phyloP scores from a whole-genome alignment of 2,797 vertebrate species.

The Sternarchorhynchus goeldii region DNA sequence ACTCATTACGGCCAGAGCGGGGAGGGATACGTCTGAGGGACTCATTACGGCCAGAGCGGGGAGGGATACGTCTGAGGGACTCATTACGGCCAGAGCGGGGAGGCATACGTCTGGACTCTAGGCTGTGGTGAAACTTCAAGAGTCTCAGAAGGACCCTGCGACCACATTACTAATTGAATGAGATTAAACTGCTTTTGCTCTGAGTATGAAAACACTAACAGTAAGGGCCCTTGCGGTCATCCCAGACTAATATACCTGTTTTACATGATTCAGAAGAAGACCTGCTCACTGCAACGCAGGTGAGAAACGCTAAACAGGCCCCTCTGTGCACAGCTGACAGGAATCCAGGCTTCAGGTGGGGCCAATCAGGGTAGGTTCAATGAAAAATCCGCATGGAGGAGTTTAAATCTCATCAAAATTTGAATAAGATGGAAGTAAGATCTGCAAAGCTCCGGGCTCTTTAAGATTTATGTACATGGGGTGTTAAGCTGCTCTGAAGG shows the following conservation, averaged over 20 bases:
- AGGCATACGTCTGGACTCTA: slow-evolving; percentile 28
- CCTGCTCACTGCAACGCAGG: slow-evolving; percentile 33
- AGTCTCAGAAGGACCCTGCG: slow-evolving; percentile 28
- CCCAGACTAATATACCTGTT: slow-evolving; percentile 52
- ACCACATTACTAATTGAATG: slow-evolving; percentile 57
- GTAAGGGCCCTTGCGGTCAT: slow-evolving; percentile 51
- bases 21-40: slow-evolving; percentile 40
- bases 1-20: slow-evolving; percentile 55
- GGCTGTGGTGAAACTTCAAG: slow-evolving; percentile 23
- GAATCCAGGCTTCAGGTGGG: neutral
- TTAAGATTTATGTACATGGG: neutral
- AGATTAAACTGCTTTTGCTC: slow-evolving; percentile 55
- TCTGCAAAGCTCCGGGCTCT: neutral
- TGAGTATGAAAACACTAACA: slow-evolving; percentile 50
- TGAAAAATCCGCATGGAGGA: neutral
- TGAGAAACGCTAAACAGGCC: slow-evolving; percentile 48
- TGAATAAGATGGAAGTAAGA: neutral
- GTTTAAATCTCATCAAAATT: slow-evolving; percentile 3
- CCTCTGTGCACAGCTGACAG: neutral
- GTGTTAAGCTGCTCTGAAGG: neutral
- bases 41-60: slow-evolving; percentile 54
- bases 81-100: slow-evolving; percentile 53
- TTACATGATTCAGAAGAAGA: slow-evolving; percentile 42
- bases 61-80: slow-evolving; percentile 39
- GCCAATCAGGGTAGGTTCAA: slow-evolving; percentile 31